Conservation (phyloP, 2,113 vertebrate genomes). For the Apodemus speciosus region DNA sequence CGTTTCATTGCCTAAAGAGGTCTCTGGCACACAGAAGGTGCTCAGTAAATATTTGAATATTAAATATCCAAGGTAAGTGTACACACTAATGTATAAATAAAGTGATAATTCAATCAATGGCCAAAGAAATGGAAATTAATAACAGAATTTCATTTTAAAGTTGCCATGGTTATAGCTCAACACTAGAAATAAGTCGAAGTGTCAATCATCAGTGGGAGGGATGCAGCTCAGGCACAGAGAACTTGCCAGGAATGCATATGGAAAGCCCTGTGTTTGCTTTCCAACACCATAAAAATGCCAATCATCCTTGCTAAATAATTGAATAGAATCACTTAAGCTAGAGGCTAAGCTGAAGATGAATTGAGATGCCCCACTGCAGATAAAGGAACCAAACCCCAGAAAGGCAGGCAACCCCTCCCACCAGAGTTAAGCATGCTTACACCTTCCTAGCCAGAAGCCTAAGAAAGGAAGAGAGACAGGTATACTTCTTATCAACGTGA, state of each 20-base stretch:
- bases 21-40: neutral
- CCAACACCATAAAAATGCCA: neutral
- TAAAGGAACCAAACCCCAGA: conserved; percentile 14
- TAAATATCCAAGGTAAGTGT: conserved; percentile 7
- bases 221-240: neutral
- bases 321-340: neutral
- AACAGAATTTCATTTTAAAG: conserved; percentile 42
- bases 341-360: neutral
- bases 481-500: neutral
- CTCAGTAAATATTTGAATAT: neutral
- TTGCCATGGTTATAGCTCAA: neutral
- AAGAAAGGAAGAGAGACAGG: neutral
- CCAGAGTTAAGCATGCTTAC: neutral
- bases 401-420: neutral
- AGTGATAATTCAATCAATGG: neutral
- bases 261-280: neutral
- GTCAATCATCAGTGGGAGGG: neutral
- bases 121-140: conserved; percentile 44
- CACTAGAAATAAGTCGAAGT: conserved; percentile 5
- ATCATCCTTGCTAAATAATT: conserved; percentile 23
- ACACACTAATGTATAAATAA: neutral
- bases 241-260: neutral
- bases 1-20: neutral
- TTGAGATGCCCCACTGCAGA: neutral
- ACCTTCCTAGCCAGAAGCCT: neutral